Conservation (phyloP, 1,140 invertebrate species). For the Drosophila burlai region DNA sequence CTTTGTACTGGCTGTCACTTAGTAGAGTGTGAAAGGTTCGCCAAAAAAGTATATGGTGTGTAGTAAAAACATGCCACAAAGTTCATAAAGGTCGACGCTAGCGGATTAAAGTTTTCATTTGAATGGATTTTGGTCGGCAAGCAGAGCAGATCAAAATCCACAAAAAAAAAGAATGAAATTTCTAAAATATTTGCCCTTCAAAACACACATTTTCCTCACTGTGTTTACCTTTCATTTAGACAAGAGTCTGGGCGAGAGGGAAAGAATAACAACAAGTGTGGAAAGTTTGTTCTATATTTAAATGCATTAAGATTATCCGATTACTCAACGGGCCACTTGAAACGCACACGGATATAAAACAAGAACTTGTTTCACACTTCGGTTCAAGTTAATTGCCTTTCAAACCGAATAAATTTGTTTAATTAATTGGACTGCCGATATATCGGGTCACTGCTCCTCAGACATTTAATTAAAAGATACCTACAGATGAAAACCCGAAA, state of each 20-base stretch:
- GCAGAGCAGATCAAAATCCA: constrained; percentile 14
- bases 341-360: constrained; percentile 13
- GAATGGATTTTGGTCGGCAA: constrained; percentile 12
- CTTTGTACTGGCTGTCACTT: constrained; percentile 32
- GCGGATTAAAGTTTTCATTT: constrained; percentile 15
- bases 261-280: constrained; percentile 28
- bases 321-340: constrained; percentile 43
- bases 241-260: background rate
- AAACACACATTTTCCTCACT: background rate
- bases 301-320: constrained; percentile 23
- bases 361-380: constrained; percentile 20
- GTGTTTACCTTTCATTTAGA: constrained; percentile 38
- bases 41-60: background rate
- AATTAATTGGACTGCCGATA: constrained; percentile 43
- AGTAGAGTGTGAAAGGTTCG: constrained; percentile 62
- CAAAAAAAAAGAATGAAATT: background rate
- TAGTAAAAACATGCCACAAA: constrained; percentile 7
- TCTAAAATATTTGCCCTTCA: constrained; percentile 27
- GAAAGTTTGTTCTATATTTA: constrained; percentile 41
- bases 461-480: constrained; percentile 42
- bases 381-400: constrained; percentile 33
- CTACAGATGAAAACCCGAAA: constrained; percentile 37
- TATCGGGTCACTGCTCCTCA: constrained; percentile 23
- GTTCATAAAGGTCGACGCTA: background rate
- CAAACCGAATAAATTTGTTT: constrained; percentile 45